Conservation (phyloP, 2,797 vertebrate species). For the Cyprinodon diabolis region DNA sequence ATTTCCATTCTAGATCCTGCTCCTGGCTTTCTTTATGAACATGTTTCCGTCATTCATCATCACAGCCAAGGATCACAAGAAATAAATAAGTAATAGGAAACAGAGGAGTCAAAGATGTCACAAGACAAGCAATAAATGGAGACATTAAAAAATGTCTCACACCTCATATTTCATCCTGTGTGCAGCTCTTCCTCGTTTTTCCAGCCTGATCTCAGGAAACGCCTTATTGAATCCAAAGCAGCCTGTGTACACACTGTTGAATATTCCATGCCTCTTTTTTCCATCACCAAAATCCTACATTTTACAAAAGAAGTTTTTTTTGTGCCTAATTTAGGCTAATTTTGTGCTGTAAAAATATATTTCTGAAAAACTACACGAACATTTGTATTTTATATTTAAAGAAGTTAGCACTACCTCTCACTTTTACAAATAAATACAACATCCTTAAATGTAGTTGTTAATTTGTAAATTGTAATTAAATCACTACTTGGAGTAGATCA, state of each 20-base stretch:
- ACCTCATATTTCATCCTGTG: slow-evolving; percentile 4
- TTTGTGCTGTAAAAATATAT: neutral
- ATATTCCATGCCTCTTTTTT: no score
- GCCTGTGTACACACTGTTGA: neutral
- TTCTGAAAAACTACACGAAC: neutral
- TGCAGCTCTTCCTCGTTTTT: no score
- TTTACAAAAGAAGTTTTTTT: neutral
- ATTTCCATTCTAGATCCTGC: slow-evolving; percentile 9
- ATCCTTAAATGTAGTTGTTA: neutral
- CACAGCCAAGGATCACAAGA: slow-evolving; percentile 15
- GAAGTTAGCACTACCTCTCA: neutral
- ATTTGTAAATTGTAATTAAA: neutral
- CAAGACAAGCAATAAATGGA: slow-evolving; percentile 23
- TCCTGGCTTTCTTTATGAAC: slow-evolving; percentile 28
- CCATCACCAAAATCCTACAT: neutral
- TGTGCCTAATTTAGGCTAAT: neutral
- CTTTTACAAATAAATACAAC: neutral
- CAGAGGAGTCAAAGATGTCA: slow-evolving; percentile 40
- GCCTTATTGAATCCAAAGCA: neutral
- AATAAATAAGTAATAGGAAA: slow-evolving; percentile 13
- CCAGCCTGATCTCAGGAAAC: no score
- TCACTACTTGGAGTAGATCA: neutral
- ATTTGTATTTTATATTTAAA: neutral
- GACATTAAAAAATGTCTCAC: slow-evolving; percentile 9
- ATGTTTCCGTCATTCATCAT: slow-evolving; percentile 36